These are phyloP conservation scores for Euphonia xanthogaster DNA, from an alignment of 2,797 vertebrate genomes.

Conservation along the genomic window DNA sequence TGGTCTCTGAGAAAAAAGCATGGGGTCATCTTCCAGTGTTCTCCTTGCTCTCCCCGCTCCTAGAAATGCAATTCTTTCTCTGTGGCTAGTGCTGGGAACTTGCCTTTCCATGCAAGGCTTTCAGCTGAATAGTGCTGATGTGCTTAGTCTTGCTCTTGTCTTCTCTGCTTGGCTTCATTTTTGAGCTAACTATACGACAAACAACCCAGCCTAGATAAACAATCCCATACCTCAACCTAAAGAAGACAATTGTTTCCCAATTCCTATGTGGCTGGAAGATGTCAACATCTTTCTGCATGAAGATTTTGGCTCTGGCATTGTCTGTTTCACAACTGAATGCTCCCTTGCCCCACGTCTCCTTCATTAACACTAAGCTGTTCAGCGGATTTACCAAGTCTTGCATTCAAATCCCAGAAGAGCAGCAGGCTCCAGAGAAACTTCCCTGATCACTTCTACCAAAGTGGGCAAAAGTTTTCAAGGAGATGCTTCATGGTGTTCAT, in stretches of 20 bases:
- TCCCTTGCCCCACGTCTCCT: background rate
- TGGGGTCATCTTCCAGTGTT: background rate
- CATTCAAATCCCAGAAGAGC: background rate
- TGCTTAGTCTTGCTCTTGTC: background rate
- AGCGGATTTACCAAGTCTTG: background rate
- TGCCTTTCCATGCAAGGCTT: accelerated
- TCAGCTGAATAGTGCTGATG: background rate
- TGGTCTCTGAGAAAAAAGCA: background rate
- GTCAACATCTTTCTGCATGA: background rate
- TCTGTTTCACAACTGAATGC: background rate
- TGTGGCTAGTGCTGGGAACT: background rate
- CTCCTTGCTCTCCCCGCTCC: background rate
- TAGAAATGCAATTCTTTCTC: background rate
- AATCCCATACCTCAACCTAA: background rate
- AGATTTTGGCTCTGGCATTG: background rate
- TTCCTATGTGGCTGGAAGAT: background rate
- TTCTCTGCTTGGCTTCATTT: background rate
- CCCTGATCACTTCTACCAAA: background rate
- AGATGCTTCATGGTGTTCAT: background rate
- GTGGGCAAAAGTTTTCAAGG: background rate
- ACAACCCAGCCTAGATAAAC: background rate
- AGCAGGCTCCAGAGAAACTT: background rate
- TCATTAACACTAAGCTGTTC: background rate
- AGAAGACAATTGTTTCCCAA: background rate
- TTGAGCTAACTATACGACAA: background rate